These are phyloP conservation scores for Pangasius krempfi DNA, from an alignment of 2,797 vertebrate species.

Conservation along the genomic window DNA sequence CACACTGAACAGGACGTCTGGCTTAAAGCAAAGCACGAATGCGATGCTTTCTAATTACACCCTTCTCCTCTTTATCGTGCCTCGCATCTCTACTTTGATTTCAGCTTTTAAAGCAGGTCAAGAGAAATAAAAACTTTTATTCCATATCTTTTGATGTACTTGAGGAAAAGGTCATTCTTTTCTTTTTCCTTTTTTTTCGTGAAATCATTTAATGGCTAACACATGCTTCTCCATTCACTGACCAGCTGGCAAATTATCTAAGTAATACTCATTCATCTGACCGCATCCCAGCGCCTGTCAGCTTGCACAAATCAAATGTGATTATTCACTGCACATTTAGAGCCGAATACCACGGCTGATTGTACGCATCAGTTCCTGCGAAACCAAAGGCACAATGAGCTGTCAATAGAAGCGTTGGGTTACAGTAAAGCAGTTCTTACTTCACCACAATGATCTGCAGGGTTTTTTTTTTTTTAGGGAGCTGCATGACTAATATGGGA, in stretches of 20 bases:
- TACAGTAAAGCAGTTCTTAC: conserved; percentile 41
- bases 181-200: conserved; percentile 23
- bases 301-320: conserved; percentile 57
- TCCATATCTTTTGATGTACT: conserved; percentile 76
- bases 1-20: conserved; percentile 29
- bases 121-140: conserved; percentile 58
- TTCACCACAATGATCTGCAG: conserved; percentile 51
- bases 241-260: conserved; percentile 70
- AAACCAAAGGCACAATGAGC: conserved; percentile 47
- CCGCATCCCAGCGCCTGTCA: conserved; percentile 54
- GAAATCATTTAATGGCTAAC: conserved; percentile 62
- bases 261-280: conserved; percentile 69
- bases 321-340: conserved; percentile 55
- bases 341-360: conserved; percentile 46
- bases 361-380: conserved; percentile 51
- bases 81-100: conserved; percentile 50
- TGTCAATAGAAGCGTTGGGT: conserved; percentile 48
- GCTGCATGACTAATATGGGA: conserved; percentile 34
- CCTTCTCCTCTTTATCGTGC: conserved; percentile 34
- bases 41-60: conserved; percentile 40
- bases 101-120: conserved; percentile 47
- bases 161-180: conserved; percentile 49
- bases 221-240: conserved; percentile 63
- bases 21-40: conserved; percentile 39
- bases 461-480: neutral